Evolutionary conservation across 1,140 invertebrate species (phyloP), one percentile per base, ranked within the genome.

Genomic region (Anastrepha obliqua): DNA sequence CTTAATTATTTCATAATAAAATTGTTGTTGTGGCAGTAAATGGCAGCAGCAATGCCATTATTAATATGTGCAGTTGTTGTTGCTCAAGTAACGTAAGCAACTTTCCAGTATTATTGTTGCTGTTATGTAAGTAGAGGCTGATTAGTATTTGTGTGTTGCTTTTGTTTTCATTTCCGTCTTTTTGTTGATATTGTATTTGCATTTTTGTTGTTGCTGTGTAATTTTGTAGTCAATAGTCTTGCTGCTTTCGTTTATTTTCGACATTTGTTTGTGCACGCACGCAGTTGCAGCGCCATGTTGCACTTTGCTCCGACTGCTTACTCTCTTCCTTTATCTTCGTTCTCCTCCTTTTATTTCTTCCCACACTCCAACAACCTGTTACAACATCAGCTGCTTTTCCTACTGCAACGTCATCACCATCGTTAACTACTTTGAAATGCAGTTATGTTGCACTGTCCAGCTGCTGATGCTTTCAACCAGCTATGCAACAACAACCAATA

Each of bases 401-500:
- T 62, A 13, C 60, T 15, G 15, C n/a, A 62, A 62, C 60, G 13
- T 62, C 60, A n/a, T 62, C 74, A 29, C 44, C 47, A 55, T 51
- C 74, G 47, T 81, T 55, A 55, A 29, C 74, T 11, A 81, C 51
- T 51, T 74, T 3, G 47, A 81, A 55, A 29, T 81, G 74, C 74
- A 81, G 74, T 81, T 81, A 81, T 81, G n/a, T 55, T 81, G 74
- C 74, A 55, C 20, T 51, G 17, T 29, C 47, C 70, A 47, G 74
- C 44, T 20, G 74, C 42, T 20, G 74, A 44, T 47, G 60, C 60
- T 29, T 29, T 29, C 29, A 29, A 29, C 29, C 29, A 29, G 5
- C 60, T 15, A 15, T 17, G 17, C 20, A 55, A 11, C 70, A 13
- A 17, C 70, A 74, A n/a, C 42, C 39, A 81, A 55, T 47, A 81